These are phyloP conservation scores for Lasius fuliginosus DNA, from an alignment of 2,888 invertebrate species.

Conservation along the genomic window DNA sequence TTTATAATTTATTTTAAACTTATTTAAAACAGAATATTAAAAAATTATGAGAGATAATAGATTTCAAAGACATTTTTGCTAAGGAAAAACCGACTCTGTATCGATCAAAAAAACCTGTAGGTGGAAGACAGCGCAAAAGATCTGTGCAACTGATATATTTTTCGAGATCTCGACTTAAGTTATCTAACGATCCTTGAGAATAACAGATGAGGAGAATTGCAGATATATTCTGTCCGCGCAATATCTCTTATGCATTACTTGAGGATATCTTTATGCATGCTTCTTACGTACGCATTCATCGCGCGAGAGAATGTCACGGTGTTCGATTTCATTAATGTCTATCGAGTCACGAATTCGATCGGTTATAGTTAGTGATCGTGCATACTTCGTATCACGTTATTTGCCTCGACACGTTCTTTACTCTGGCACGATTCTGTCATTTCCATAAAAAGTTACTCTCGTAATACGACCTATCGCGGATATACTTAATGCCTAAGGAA, in stretches of 20 bases:
- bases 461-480: neutral
- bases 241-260: slow-evolving; percentile 9
- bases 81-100: neutral
- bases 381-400: slow-evolving; percentile 74
- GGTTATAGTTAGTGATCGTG: slow-evolving; percentile 72
- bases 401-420: slow-evolving; percentile 75
- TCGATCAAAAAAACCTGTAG: neutral
- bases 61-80: neutral
- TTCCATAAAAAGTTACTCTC: slow-evolving; percentile 71
- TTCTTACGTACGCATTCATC: slow-evolving; percentile 63
- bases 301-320: slow-evolving; percentile 65
- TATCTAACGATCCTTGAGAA: slow-evolving; percentile 6
- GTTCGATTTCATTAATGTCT: slow-evolving; percentile 73
- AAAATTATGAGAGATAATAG: neutral
- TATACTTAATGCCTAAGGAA: neutral
- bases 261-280: slow-evolving; percentile 50
- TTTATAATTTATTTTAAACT: neutral
- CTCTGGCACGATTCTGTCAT: slow-evolving; percentile 74
- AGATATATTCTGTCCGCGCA: neutral
- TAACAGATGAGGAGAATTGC: neutral
- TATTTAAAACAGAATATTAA: neutral
- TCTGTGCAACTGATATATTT: neutral
- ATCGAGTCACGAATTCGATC: slow-evolving; percentile 73
- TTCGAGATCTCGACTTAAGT: neutral
- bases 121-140: neutral